A percentile compares a stretch with the other conserved stretches of the same genome.
These are phyloP conservation scores for Chitala chitala DNA, from an alignment of 2,113 vertebrate species.

Conservation along the genomic window DNA sequence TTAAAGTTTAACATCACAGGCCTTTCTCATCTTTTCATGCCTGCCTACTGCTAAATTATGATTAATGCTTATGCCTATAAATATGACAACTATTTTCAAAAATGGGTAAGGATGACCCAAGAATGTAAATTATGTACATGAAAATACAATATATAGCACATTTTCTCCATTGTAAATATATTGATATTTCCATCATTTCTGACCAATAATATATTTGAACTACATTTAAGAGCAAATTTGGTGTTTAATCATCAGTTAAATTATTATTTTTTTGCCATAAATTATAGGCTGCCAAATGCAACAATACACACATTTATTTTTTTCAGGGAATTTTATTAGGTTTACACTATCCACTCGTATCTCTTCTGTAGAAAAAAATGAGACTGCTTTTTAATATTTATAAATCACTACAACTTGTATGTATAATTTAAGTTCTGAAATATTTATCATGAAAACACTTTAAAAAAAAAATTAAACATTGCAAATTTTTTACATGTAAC, in stretches of 20 bases:
- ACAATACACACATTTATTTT: background rate
- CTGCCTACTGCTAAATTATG: conserved; percentile 3
- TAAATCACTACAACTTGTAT: too few species aligned
- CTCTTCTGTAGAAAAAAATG: too few species aligned
- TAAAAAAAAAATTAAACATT: too few species aligned
- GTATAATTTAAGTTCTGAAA: too few species aligned
- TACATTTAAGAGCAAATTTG: background rate
- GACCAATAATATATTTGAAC: conserved; percentile 4
- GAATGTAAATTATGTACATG: background rate
- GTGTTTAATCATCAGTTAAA: background rate
- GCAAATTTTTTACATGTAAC: too few species aligned
- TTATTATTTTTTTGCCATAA: background rate
- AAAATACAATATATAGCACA: background rate
- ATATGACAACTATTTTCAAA: conserved; percentile 2
- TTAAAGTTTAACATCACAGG: conserved; percentile 1
- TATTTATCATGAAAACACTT: too few species aligned
- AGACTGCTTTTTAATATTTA: too few species aligned
- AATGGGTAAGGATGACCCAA: background rate
- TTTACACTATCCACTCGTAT: background rate
- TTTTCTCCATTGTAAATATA: background rate
- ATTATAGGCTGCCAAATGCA: background rate
- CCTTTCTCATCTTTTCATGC: background rate
- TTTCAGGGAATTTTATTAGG: background rate
- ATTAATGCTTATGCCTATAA: background rate
- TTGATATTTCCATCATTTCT: conserved; percentile 1